Evolutionary conservation across 1,140 invertebrate genomes (phyloP), one percentile per base, ranked within the genome.

Genomic region (Cherax destructor): DNA sequence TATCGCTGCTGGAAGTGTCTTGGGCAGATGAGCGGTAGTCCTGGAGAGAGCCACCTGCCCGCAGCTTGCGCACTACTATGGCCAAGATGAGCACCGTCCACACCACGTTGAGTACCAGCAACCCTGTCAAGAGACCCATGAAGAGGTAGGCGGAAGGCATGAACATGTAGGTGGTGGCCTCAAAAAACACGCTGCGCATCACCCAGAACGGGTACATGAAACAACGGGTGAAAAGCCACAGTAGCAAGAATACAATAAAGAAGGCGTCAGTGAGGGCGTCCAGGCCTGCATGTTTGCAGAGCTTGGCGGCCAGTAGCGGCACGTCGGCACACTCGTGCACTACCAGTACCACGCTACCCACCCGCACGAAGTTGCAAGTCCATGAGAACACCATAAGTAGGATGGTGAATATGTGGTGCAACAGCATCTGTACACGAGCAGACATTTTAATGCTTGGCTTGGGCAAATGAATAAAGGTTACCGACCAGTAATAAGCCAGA

Each of bases 261-360:
- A 89, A n/a, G 18, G 30, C n/a, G 72, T 91, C 88, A 4, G 59
- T 65, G 5, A 78, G 24, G 52, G 21, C n/a, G 4, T 78, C 47
- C 10, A 84, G 4, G 56, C 87, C 87, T 3, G 78, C 56, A 9
- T 91, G 83, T 24, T 78, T 21, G 65, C 83, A 78, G 72, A 92
- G 74, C 79, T 92, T 92, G 13, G 81, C 81, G 24, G 81, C 49
- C 47, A 74, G 69, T 3, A 99, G 95, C 93, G 98, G 97, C 94
- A 98, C 98, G 95, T 99, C 99, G 50, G 97, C 97, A 94, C 96
- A 97, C 95, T 99, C 99, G 94, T 99, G 99, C 11, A 98, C 95
- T 69, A 99, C 94, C n/a, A 99, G 95, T 41, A 99, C 97, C 59
- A 99, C 95, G 0, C 97, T 97, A 2, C 99, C 99, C 72, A 99